These are phyloP conservation scores for Chaetogeoica ovagalla DNA, from an alignment of 2,888 invertebrate species.

Conservation along the genomic window DNA sequence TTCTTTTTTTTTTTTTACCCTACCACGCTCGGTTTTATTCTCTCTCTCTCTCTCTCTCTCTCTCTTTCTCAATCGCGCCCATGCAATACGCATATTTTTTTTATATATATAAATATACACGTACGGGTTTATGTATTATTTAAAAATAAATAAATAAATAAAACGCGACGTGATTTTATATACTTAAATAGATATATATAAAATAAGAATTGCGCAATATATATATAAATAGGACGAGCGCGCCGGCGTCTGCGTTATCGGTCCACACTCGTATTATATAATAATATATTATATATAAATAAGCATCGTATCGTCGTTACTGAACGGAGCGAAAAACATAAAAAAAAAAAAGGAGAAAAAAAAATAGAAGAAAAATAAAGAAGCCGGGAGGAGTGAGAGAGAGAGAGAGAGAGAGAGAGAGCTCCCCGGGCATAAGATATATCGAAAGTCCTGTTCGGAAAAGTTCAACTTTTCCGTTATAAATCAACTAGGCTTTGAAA, in stretches of 20 bases:
- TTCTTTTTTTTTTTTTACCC: too few species aligned
- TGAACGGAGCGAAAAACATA: slow-evolving; percentile 45
- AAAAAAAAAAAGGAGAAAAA: slow-evolving; percentile 39
- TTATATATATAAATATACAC: too few species aligned
- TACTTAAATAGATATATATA: too few species aligned
- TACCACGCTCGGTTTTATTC: too few species aligned
- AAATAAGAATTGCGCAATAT: too few species aligned
- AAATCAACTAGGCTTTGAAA: slow-evolving; percentile 53
- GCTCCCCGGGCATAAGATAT: slow-evolving; percentile 29
- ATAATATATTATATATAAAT: slow-evolving; percentile 9
- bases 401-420: slow-evolving; percentile 11
- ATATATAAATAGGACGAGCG: neutral
- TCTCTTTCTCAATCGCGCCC: too few species aligned
- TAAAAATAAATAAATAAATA: too few species aligned
- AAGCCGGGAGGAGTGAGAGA: neutral
- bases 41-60: too few species aligned
- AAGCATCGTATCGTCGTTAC: slow-evolving; percentile 40
- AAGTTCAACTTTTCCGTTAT: slow-evolving; percentile 51
- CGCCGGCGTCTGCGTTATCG: slow-evolving; percentile 18
- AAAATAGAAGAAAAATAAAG: slow-evolving; percentile 26
- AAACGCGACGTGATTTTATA: too few species aligned
- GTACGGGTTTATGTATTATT: too few species aligned
- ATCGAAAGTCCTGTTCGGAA: slow-evolving; percentile 51
- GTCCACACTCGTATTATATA: neutral
- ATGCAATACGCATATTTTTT: too few species aligned